These are phyloP conservation scores for Scolopax bukidnonensis DNA, from an alignment of 2,797 vertebrate genomes.

Conservation along the genomic window DNA sequence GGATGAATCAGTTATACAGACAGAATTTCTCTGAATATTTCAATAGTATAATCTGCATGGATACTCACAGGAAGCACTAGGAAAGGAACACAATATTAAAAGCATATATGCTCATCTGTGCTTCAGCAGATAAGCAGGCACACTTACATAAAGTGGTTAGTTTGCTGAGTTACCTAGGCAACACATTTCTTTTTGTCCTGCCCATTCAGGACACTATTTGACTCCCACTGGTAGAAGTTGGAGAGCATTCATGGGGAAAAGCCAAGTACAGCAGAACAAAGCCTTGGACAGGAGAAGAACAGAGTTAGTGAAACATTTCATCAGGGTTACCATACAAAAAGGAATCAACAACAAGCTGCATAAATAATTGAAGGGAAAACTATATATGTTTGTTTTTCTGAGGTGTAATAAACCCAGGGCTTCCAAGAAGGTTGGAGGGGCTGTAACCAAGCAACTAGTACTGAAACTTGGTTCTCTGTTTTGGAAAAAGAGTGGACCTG, in stretches of 20 bases:
- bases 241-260: slow-evolving; percentile 8
- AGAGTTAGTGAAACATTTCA: not conserved
- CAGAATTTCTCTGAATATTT: not conserved
- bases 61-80: not conserved
- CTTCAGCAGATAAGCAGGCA: not conserved
- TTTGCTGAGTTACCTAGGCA: slow-evolving; percentile 13
- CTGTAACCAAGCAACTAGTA: not conserved
- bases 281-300: not conserved
- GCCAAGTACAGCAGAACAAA: not conserved
- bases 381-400: not conserved
- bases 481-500: not conserved
- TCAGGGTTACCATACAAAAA: not conserved
- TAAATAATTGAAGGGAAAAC: slow-evolving; percentile 45
- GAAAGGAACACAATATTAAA: not conserved
- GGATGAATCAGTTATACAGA: not conserved
- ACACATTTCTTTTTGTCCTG: slow-evolving; percentile 1
- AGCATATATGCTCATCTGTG: not conserved
- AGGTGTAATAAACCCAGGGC: not conserved
- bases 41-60: not conserved
- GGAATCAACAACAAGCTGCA: not conserved
- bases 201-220: not conserved
- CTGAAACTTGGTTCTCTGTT: not conserved
- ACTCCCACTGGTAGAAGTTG: not conserved
- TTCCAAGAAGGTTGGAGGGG: not conserved
- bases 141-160: not conserved